These are phyloP conservation scores for Tenrec ecaudatus DNA, from an alignment of 2,113 vertebrate genomes.

Conservation along the genomic window DNA sequence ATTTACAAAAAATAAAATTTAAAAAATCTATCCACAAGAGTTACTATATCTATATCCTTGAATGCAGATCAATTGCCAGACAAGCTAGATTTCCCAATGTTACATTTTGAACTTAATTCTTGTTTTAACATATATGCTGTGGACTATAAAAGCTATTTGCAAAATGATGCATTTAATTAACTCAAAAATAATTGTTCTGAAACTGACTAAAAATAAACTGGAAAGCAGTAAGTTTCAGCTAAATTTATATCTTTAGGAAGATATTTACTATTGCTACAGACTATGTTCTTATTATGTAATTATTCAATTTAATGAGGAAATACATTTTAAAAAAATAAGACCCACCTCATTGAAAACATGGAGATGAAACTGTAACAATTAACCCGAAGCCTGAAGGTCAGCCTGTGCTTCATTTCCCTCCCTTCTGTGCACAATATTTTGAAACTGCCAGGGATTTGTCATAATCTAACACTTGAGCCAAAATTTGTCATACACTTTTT, in stretches of 20 bases:
- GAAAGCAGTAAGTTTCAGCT: background rate
- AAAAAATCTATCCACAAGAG: background rate
- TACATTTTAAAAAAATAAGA: background rate
- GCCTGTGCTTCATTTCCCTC: background rate
- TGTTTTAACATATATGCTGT: background rate
- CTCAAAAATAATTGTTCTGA: conserved; percentile 40
- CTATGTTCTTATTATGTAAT: background rate
- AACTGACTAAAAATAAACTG: background rate
- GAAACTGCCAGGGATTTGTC: background rate
- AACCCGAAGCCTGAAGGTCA: background rate
- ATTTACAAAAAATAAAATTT: background rate
- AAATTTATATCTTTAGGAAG: background rate
- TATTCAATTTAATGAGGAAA: background rate
- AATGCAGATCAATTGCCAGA: conserved; percentile 28
- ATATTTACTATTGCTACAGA: background rate
- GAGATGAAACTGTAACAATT: background rate
- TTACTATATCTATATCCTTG: background rate
- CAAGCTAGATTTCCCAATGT: background rate
- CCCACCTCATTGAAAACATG: background rate
- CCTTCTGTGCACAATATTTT: background rate
- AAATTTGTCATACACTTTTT: background rate
- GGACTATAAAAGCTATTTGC: background rate
- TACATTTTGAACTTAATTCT: conserved; percentile 1
- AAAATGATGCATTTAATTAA: background rate
- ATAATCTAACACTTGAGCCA: background rate